Evolutionary conservation across 1,140 invertebrate genomes (phyloP), one percentile per base, ranked within the genome.

Genomic region (Neodiprion virginianus): DNA sequence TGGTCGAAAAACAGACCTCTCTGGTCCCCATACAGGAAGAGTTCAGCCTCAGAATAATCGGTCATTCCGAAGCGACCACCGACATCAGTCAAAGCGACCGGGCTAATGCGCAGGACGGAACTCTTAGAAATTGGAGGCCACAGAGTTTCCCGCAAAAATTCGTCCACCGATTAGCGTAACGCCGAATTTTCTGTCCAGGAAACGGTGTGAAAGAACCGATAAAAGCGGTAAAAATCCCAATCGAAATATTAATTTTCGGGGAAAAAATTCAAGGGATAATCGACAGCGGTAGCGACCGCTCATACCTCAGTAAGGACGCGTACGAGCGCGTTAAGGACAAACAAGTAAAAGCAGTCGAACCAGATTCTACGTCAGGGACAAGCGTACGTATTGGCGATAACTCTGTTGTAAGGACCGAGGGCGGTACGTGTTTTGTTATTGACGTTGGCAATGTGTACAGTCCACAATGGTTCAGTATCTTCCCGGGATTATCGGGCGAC

Each of bases 261-360:
- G 61, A 72, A 69, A 74, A 72, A 48, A 69, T 77, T 48, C n/a
- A 8, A 10, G 73, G 76, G 50, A 75, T 77, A 47, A 70, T 77
- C 8, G 76, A 77, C 40, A 74, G 76, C 67, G 76, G 76, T 12
- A 77, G 76, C 17, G 76, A 74, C n/a, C 17, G 76, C 14, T 74
- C 76, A 23, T 72, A 72, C 73, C 49, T 77, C 65, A 74, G 73
- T 28, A 48, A 68, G 49, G 8, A n/a, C 3, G 17, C 71, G 48
- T 73, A 73, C 47, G 14, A 49, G 7, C 53, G 66, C 0, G 66
- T 73, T 0, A 68, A 73, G 68, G 8, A 67, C 2, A 48, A 23
- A 12, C 61, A 68, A 68, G 17, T 68, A 10, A 17, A 68, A 7
- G 72, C 48, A 8, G 9, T 68, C 7, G 49, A 10, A 48, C 14